Evolutionary conservation across 2,888 invertebrate species (phyloP).

Genomic region (Drosophila subquinaria): DNA sequence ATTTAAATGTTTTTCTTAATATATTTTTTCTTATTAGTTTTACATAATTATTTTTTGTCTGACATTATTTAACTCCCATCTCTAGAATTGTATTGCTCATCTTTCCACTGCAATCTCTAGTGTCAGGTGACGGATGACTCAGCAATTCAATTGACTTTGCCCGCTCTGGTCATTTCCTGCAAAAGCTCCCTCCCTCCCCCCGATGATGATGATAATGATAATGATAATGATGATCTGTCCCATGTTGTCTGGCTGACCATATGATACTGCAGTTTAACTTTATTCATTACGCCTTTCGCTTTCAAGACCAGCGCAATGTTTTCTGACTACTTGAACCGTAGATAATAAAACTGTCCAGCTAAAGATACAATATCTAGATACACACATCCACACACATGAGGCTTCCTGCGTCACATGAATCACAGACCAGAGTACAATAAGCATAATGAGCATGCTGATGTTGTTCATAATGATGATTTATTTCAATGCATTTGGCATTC

Average conservation of each 20-base stretch:
- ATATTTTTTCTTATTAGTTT: background rate
- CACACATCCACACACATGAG: slow-evolving; percentile 9
- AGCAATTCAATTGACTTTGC: slow-evolving; percentile 33
- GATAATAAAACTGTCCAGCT: slow-evolving; percentile 51
- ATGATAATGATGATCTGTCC: background rate
- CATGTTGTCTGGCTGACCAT: slow-evolving; percentile 24
- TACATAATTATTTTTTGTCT: background rate
- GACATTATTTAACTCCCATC: background rate
- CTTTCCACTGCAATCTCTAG: slow-evolving; percentile 27
- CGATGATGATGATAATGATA: background rate
- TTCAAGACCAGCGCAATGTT: slow-evolving; percentile 50
- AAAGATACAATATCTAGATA: slow-evolving; percentile 52
- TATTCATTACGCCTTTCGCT: slow-evolving; percentile 65
- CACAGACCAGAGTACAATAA: slow-evolving; percentile 25
- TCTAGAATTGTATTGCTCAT: slow-evolving; percentile 3
- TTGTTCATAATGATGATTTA: slow-evolving; percentile 15
- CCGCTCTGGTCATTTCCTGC: slow-evolving; percentile 24
- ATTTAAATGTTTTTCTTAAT: background rate
- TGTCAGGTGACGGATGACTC: slow-evolving; percentile 51
- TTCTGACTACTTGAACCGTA: slow-evolving; percentile 32
- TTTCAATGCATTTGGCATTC: slow-evolving; percentile 7
- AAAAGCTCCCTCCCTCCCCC: slow-evolving; percentile 1
- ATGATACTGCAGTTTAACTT: slow-evolving; percentile 27
- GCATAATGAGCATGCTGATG: slow-evolving; percentile 19
- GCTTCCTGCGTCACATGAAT: slow-evolving; percentile 41